phyloP scores from a whole-genome alignment of 1,140 invertebrate genomes.

The Drosophila sechellia region DNA sequence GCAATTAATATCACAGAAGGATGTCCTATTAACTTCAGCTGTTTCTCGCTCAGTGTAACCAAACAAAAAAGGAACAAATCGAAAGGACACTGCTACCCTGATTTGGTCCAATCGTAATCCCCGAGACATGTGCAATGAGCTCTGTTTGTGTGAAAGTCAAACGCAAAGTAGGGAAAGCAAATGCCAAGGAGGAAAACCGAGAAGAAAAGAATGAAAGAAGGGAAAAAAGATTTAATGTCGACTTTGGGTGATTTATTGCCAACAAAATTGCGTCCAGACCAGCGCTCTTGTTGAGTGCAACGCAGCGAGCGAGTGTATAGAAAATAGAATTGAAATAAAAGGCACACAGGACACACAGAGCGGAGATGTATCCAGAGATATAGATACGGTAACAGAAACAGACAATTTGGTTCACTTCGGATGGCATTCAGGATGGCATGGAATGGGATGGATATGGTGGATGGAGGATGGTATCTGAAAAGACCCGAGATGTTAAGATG shows the following conservation, averaged over 20 bases:
- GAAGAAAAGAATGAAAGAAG: conserved; percentile 40
- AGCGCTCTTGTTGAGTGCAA: conserved; percentile 68
- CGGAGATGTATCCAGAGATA: not conserved
- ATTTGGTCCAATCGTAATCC: conserved; percentile 51
- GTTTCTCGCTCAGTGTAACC: conserved; percentile 3
- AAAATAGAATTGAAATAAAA: conserved; percentile 78
- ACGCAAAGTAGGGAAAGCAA: conserved; percentile 58
- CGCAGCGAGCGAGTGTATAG: conserved; percentile 47
- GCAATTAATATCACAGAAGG: not conserved
- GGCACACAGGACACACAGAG: conserved; percentile 55
- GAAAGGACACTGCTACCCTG: conserved; percentile 37
- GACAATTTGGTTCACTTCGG: conserved; percentile 75
- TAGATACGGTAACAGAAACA: conserved; percentile 20
- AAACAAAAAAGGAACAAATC: conserved; percentile 21
- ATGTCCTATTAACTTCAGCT: not conserved
- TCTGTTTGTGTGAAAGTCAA: conserved; percentile 76
- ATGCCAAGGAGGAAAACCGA: conserved; percentile 39
- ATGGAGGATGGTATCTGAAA: conserved; percentile 19
- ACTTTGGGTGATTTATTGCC: conserved; percentile 84
- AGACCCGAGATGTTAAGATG: conserved; percentile 67
- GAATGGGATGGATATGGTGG: not conserved
- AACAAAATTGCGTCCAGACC: conserved; percentile 84
- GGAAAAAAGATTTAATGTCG: conserved; percentile 84
- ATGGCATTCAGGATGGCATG: conserved; percentile 31
- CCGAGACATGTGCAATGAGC: conserved; percentile 66